Conservation (phyloP, 23 tunicate genomes). For the Trididemnum miniatum region DNA sequence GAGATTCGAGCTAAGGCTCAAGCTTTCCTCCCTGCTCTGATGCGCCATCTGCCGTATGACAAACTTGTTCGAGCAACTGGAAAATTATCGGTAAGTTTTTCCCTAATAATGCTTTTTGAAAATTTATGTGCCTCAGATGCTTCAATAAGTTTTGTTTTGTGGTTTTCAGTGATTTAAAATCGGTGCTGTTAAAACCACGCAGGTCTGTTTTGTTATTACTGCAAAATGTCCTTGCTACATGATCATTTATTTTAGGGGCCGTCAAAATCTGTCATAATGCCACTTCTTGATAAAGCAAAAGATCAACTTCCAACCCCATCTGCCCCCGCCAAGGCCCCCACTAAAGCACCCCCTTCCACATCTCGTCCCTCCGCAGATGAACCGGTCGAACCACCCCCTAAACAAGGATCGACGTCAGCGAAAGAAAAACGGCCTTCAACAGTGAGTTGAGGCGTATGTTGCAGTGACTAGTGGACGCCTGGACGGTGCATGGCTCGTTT, state of each 20-base stretch:
- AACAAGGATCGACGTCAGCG: not conserved
- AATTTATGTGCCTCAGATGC: too few species aligned
- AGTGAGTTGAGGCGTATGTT: slow-evolving; percentile 4
- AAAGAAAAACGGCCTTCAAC: slow-evolving; percentile 8
- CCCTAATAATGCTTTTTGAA: too few species aligned
- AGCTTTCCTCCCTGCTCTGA: slow-evolving; percentile 68
- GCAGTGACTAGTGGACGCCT: too few species aligned
- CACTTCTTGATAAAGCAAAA: slow-evolving; percentile 72
- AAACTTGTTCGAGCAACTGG: slow-evolving; percentile 57
- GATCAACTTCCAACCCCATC: slow-evolving; percentile 77
- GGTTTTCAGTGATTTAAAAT: too few species aligned
- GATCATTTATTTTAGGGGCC: too few species aligned
- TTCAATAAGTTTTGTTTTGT: too few species aligned
- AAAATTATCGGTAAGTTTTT: slow-evolving; percentile 52
- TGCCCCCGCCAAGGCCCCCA: slow-evolving; percentile 25
- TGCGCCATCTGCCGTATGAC: slow-evolving; percentile 68
- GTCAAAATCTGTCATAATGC: too few species aligned
- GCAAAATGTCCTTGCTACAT: too few species aligned
- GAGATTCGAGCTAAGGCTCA: slow-evolving; percentile 90
- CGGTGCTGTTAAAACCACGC: too few species aligned
- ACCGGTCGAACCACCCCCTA: not conserved
- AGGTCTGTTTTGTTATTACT: too few species aligned
- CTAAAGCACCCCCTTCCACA: not conserved
- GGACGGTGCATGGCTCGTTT: too few species aligned
- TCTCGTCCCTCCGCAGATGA: not conserved